Percentiles rank a stretch among this genome's conserved stretches.
Conservation (phyloP, 2,113 vertebrate species). For the Mobula hypostoma region DNA sequence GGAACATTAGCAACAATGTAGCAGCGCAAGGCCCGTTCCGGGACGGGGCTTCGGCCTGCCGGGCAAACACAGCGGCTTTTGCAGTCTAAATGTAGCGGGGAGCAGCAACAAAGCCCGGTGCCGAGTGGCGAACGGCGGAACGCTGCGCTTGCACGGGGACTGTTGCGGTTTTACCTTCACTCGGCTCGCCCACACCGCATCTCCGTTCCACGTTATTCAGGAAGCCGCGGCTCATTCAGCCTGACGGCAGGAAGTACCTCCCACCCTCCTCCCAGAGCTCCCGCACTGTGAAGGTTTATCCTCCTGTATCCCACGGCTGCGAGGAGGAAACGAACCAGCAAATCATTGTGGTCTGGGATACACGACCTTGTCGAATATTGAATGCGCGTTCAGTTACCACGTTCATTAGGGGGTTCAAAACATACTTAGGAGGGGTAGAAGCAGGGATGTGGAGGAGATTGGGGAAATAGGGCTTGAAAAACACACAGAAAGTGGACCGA, state of each 20-base stretch:
- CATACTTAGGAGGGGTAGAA: neutral
- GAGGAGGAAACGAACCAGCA: neutral
- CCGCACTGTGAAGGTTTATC: too few relatives aligned
- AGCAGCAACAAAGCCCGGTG: neutral
- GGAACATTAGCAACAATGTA: neutral
- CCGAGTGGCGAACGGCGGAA: neutral
- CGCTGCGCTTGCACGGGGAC: neutral
- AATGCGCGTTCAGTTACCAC: neutral
- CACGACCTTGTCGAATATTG: neutral
- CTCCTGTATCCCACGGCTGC: too few relatives aligned
- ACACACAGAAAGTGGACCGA: neutral
- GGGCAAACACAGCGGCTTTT: neutral
- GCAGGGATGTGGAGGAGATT: neutral
- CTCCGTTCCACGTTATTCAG: neutral
- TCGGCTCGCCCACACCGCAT: neutral
- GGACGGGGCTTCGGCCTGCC: neutral
- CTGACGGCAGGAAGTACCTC: neutral
- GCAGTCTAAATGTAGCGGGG: too few relatives aligned
- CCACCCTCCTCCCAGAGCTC: neutral
- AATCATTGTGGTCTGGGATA: neutral
- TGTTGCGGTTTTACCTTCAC: neutral
- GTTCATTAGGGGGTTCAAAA: neutral
- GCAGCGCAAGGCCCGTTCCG: neutral
- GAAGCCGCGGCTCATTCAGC: neutral
- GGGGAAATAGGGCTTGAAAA: neutral